Conservation (phyloP, 2,888 invertebrate genomes). For the Amorpha juglandis region DNA sequence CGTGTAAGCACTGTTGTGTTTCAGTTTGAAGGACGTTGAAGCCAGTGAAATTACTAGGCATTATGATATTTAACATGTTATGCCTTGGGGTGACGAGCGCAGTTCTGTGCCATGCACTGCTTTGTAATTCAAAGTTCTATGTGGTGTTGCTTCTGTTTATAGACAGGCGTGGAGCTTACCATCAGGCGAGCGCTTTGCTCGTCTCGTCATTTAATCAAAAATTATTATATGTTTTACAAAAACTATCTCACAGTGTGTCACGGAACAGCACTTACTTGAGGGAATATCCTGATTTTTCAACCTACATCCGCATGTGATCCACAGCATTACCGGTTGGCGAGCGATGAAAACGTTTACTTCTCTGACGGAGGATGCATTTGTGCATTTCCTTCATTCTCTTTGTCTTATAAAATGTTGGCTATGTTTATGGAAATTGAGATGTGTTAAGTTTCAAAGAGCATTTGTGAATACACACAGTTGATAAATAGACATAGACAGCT, state of each 20-base stretch:
- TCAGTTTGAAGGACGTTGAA: too few species aligned
- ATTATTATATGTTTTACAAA: neutral
- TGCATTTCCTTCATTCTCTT: constrained; percentile 3
- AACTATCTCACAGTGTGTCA: constrained; percentile 1
- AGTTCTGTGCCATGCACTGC: too few species aligned
- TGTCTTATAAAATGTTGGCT: neutral
- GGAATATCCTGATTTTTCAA: constrained; percentile 28
- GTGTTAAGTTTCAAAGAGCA: neutral
- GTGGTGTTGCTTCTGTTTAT: too few species aligned
- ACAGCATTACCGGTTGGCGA: constrained; percentile 16
- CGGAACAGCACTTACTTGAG: constrained; percentile 7
- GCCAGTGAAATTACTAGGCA: too few species aligned
- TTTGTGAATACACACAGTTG: neutral
- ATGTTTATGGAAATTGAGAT: neutral
- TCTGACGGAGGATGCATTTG: constrained; percentile 16
- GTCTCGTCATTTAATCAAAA: too few species aligned
- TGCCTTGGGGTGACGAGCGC: too few species aligned
- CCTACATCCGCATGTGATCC: constrained; percentile 23
- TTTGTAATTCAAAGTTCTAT: too few species aligned
- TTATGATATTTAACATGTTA: too few species aligned
- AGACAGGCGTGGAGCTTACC: too few species aligned
- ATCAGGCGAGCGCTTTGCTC: too few species aligned
- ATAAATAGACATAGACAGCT: too few species aligned
- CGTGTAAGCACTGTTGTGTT: too few species aligned
- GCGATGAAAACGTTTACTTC: constrained; percentile 21